Percentiles rank a stretch among this genome's conserved stretches.
Evolutionary conservation across 2,797 vertebrate species (phyloP).

Genomic region (Lagocephalus sceleratus): DNA sequence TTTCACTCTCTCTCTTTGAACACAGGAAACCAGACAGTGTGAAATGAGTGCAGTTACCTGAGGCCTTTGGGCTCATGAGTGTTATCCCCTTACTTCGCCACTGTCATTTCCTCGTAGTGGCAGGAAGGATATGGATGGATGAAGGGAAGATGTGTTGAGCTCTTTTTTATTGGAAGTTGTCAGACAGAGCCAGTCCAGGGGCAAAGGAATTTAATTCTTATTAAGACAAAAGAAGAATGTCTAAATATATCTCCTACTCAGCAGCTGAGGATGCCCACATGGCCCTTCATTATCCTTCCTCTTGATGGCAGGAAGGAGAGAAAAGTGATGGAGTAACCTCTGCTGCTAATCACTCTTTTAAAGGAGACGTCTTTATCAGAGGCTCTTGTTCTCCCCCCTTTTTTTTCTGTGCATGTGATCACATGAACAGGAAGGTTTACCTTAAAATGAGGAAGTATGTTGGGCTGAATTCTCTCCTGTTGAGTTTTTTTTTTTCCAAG

Average conservation of each 20-base stretch:
- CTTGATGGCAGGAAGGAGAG: constrained; percentile 65
- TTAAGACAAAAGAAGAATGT: constrained; percentile 66
- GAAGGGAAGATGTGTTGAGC: constrained; percentile 32
- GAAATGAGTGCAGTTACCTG: constrained; percentile 21
- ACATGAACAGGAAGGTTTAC: constrained; percentile 16
- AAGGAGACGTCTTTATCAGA: constrained; percentile 46
- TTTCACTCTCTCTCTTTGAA: not conserved
- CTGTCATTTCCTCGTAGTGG: constrained; percentile 53
- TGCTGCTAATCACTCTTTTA: constrained; percentile 68
- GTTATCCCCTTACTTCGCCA: constrained; percentile 40
- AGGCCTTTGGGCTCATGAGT: constrained; percentile 33
- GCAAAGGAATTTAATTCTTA: constrained; percentile 52
- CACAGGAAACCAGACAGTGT: constrained; percentile 29
- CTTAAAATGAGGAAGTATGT: constrained; percentile 1
- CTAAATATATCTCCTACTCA: constrained; percentile 67
- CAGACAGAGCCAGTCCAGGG: constrained; percentile 32
- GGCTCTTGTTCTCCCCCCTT: constrained; percentile 41
- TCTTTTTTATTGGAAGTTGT: constrained; percentile 42
- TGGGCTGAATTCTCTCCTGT: not conserved
- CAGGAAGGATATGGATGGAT: constrained; percentile 28
- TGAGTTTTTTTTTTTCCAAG: constrained; percentile 35
- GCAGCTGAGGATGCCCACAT: constrained; percentile 49
- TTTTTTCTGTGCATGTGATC: constrained; percentile 53
- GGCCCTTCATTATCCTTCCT: constrained; percentile 63
- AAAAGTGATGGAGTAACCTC: constrained; percentile 74